phyloP scores from a whole-genome alignment of 2,797 vertebrate genomes.

The Oreortyx pictus region DNA sequence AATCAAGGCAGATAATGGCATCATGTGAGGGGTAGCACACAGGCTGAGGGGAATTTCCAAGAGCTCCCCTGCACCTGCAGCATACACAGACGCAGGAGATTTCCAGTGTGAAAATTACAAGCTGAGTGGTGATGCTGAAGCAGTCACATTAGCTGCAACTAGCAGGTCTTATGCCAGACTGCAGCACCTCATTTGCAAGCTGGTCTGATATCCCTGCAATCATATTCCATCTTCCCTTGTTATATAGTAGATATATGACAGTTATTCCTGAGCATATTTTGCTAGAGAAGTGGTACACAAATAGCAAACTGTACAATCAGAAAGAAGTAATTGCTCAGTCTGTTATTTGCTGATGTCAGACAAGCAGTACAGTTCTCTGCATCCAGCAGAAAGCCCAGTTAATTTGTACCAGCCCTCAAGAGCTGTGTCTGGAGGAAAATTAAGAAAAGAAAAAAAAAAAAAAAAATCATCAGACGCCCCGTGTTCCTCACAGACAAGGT shows the following conservation, averaged over 20 bases:
- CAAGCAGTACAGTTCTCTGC: conserved; percentile 7
- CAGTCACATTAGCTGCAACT: not conserved
- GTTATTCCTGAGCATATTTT: conserved; percentile 21
- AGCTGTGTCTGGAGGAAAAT: not conserved
- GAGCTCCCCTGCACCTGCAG: conserved; percentile 39
- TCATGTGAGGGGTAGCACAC: conserved; percentile 15
- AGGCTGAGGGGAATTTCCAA: conserved; percentile 33
- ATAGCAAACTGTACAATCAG: conserved; percentile 26
- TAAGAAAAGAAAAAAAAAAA: not conserved
- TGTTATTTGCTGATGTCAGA: conserved; percentile 43
- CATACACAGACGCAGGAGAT: not conserved
- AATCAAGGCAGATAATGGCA: conserved; percentile 1
- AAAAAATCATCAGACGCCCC: not conserved
- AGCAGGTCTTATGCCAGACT: conserved; percentile 33
- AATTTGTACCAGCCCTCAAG: conserved; percentile 49
- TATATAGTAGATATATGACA: not conserved
- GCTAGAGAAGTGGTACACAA: conserved; percentile 7
- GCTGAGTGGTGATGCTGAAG: not conserved
- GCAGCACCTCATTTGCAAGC: conserved; percentile 63
- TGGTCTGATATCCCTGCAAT: conserved; percentile 28
- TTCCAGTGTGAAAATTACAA: not conserved
- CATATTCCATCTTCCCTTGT: conserved; percentile 8
- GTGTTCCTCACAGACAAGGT: not conserved
- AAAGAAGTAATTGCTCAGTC: conserved; percentile 51
- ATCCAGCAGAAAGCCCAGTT: conserved; percentile 33